phyloP scores from a whole-genome alignment of 1,140 invertebrate genomes.

The Oscheius sp. region DNA sequence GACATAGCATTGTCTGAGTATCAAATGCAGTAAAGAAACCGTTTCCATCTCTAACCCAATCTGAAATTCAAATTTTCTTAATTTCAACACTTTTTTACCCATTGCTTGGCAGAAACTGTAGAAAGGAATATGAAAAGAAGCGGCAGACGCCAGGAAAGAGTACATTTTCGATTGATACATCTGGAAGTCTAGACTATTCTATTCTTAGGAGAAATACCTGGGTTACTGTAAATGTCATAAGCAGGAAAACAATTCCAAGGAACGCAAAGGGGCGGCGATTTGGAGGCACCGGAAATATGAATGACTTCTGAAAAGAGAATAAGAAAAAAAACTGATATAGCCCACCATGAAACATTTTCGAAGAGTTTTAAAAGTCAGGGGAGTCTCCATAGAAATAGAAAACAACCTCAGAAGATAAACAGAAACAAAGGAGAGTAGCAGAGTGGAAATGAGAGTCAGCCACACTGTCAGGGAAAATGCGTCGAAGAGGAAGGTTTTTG shows the following conservation, averaged over 20 bases:
- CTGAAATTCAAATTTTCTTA: neutral
- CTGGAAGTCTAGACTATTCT: neutral
- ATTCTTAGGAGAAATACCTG: neutral
- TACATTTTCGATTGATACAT: neutral
- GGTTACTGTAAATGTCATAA: neutral
- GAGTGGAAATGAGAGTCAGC: neutral
- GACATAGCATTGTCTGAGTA: neutral
- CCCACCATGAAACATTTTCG: neutral
- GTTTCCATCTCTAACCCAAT: neutral
- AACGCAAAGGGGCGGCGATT: neutral
- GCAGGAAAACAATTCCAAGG: neutral
- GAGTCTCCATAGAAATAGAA: neutral
- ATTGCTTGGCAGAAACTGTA: neutral
- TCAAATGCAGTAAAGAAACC: neutral
- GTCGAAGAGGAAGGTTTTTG: neutral
- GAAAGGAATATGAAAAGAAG: neutral
- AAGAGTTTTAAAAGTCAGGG: neutral
- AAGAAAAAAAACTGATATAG: no score
- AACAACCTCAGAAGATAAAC: neutral
- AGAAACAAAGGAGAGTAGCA: neutral
- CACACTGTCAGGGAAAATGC: neutral
- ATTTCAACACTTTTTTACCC: neutral
- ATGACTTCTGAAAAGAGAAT: neutral
- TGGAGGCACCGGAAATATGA: neutral
- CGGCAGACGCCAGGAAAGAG: neutral